phyloP scores from a whole-genome alignment of 2,797 vertebrate species.

The Apogon hyalosoma region DNA sequence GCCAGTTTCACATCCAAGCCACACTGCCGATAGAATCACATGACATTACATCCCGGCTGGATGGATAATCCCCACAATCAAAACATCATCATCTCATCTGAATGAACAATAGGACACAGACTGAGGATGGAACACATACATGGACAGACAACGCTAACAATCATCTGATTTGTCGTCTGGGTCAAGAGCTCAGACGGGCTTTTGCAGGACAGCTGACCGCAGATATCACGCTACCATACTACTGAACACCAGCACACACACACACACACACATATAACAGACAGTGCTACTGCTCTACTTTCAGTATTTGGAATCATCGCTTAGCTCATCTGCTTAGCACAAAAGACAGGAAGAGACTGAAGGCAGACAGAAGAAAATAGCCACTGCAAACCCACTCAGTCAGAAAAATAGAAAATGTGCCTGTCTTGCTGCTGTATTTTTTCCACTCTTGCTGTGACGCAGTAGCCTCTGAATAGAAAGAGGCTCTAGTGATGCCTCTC shows the following conservation, averaged over 20 bases:
- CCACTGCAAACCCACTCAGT: conserved; percentile 57
- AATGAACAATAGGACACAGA: conserved; percentile 53
- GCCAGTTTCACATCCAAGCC: conserved; percentile 32
- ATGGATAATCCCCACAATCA: conserved; percentile 68
- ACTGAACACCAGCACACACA: conserved; percentile 1
- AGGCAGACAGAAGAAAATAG: conserved; percentile 58
- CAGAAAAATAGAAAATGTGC: conserved; percentile 57
- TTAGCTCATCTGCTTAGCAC: conserved; percentile 39
- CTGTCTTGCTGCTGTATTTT: conserved; percentile 18
- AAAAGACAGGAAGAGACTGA: conserved; percentile 29
- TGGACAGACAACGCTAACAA: conserved; percentile 17
- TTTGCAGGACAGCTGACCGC: conserved; percentile 46
- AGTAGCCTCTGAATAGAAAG: conserved; percentile 59
- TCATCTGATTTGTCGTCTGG: conserved; percentile 47
- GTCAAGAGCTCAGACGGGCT: conserved; percentile 47
- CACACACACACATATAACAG: neutral
- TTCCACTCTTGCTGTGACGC: conserved; percentile 45
- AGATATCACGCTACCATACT: conserved; percentile 22
- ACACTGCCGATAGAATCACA: conserved; percentile 42
- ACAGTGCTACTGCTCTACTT: conserved; percentile 24
- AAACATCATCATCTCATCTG: conserved; percentile 67
- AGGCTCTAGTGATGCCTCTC: conserved; percentile 38
- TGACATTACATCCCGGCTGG: conserved; percentile 47
- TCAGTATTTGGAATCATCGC: conserved; percentile 17
- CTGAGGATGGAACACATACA: conserved; percentile 18